A percentile compares a stretch with the other conserved stretches of the same genome.
phyloP scores from a whole-genome alignment of 92 coral and sea anemone species.

The Epizoanthus illoricatus region DNA sequence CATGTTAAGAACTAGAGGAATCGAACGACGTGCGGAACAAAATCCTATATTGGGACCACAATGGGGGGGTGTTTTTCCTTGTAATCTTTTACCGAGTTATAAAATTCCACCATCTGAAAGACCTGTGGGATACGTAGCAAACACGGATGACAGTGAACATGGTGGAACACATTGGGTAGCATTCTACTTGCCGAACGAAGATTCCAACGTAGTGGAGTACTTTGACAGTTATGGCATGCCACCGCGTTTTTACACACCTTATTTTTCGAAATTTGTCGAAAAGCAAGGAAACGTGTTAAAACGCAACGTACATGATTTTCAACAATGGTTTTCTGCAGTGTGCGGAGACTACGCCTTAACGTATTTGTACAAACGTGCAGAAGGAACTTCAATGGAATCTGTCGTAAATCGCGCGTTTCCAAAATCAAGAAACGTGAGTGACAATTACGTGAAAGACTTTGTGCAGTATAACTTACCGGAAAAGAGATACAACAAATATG shows the following conservation, averaged over 20 bases:
- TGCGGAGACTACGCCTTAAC: conserved; percentile 47
- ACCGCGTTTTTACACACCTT: not conserved
- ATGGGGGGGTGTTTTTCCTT: not conserved
- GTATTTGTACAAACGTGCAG: conserved; percentile 28
- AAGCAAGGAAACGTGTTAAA: not conserved
- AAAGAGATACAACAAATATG: not conserved
- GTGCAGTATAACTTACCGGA: not conserved
- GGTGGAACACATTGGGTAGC: conserved; percentile 55
- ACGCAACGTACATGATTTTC: conserved; percentile 11
- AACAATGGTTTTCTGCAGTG: conserved; percentile 19
- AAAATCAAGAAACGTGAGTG: too few species aligned
- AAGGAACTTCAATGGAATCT: too few species aligned
- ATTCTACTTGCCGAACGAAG: not conserved
- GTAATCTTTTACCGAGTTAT: not conserved
- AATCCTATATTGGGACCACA: not conserved
- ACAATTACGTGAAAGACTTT: not conserved
- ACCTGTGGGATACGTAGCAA: conserved; percentile 35
- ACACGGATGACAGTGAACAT: conserved; percentile 34
- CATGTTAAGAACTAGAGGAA: too few species aligned
- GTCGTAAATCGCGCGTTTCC: too few species aligned
- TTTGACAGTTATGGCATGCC: conserved; percentile 52
- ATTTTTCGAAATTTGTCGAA: not conserved
- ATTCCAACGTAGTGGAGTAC: conserved; percentile 12
- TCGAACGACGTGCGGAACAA: too few species aligned
- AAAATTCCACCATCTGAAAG: too few species aligned